Conservation (phyloP, 2,888 invertebrate genomes). For the Folsomia manolachei region DNA sequence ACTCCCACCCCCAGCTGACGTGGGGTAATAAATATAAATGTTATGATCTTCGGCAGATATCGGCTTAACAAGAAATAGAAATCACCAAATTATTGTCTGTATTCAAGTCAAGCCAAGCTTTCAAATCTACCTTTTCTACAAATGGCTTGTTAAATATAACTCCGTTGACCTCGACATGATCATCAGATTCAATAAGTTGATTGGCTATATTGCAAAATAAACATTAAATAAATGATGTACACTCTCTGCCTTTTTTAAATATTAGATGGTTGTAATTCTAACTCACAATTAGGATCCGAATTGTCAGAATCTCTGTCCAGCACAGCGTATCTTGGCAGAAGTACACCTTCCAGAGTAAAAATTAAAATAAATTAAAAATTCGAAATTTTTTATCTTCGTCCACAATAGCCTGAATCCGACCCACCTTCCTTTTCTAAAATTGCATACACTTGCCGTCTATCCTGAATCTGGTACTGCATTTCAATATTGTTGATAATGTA, state of each 20-base stretch:
- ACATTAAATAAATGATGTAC: not conserved
- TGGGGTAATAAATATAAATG: conserved; percentile 98
- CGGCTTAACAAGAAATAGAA: too few relatives aligned
- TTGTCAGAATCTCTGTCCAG: conserved; percentile 85
- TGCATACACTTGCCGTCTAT: conserved; percentile 89
- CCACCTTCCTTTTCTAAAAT: conserved; percentile 86
- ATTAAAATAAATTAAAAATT: too few relatives aligned
- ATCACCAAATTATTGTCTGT: too few relatives aligned
- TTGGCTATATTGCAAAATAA: conserved; percentile 65
- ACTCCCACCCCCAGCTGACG: conserved; percentile 95
- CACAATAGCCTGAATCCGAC: too few relatives aligned
- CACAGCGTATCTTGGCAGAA: conserved; percentile 96
- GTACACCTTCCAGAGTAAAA: too few relatives aligned
- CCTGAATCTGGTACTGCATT: conserved; percentile 90
- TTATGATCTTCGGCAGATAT: conserved; percentile 99
- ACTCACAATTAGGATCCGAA: conserved; percentile 81
- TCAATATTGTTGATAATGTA: conserved; percentile 97
- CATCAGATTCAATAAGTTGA: conserved; percentile 89
- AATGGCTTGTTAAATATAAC: conserved; percentile 95
- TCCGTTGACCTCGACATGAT: conserved; percentile 95
- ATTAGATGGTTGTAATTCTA: not conserved
- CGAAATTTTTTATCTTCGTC: too few relatives aligned
- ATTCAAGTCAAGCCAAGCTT: too few relatives aligned
- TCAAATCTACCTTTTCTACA: too few relatives aligned
- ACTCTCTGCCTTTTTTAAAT: conserved; percentile 8